phyloP scores from a whole-genome alignment of 1,140 invertebrate species.

The Ptiloglossa arizonensis region DNA sequence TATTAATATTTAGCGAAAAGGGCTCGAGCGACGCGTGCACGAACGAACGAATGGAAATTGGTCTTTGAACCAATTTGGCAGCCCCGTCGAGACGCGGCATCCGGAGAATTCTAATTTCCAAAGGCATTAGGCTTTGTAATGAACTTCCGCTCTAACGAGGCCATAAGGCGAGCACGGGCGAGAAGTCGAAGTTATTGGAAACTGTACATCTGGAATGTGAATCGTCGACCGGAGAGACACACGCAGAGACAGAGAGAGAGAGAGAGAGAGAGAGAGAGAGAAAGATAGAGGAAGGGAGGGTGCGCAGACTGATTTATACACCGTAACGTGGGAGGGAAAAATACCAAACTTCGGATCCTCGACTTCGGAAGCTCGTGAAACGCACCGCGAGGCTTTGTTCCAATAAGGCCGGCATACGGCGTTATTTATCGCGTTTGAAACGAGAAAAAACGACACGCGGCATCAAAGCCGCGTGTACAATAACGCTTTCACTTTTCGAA shows the following conservation, averaged over 20 bases:
- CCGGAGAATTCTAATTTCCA: constrained; percentile 64
- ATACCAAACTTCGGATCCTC: not conserved
- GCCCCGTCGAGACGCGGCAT: constrained; percentile 14
- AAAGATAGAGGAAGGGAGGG: no score
- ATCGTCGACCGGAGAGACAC: no score
- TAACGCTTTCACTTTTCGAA: no score
- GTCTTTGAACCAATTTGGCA: constrained; percentile 56
- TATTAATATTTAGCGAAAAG: constrained; percentile 43
- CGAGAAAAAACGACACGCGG: no score
- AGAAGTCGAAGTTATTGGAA: constrained; percentile 61
- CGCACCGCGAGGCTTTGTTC: not conserved
- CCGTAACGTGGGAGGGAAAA: constrained; percentile 15
- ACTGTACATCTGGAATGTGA: constrained; percentile 60
- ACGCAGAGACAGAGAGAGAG: no score
- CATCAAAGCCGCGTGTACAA: no score
- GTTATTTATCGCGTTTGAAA: not conserved
- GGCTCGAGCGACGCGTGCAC: constrained; percentile 15
- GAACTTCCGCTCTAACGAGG: constrained; percentile 61
- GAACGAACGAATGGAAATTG: constrained; percentile 39
- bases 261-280: no score
- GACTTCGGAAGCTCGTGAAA: not conserved
- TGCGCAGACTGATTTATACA: constrained; percentile 37
- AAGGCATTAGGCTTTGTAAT: constrained; percentile 59
- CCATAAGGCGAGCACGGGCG: constrained; percentile 63
- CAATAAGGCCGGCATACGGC: not conserved